A percentile compares a stretch with the other conserved stretches of the same genome.
phyloP scores from a whole-genome alignment of 2,888 invertebrate species.

The Acanthoscelides obtectus region DNA sequence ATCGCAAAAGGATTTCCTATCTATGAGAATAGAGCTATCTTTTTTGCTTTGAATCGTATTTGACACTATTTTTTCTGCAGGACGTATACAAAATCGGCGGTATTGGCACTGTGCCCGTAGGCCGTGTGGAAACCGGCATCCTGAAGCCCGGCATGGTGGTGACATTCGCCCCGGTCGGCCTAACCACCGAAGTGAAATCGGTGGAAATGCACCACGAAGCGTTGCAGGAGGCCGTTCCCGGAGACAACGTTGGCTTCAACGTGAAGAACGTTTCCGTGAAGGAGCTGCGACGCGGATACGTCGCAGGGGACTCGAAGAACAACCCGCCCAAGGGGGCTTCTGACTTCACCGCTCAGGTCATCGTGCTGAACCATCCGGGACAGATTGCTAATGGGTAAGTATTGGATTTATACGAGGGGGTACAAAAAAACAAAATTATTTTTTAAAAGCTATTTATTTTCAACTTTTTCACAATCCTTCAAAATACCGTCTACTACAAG shows the following conservation, averaged over 20 bases:
- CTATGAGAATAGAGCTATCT: too few species aligned
- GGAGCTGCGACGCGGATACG: conserved; percentile 95
- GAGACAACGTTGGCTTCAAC: conserved; percentile 99
- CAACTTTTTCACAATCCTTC: too few species aligned
- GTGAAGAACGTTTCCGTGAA: conserved; percentile 99
- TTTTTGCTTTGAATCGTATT: too few species aligned
- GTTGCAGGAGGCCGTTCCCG: conserved; percentile 88
- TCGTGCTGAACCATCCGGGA: conserved; percentile 97
- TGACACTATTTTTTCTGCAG: conserved; percentile 46
- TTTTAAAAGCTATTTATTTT: too few species aligned
- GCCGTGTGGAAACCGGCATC: conserved; percentile 95
- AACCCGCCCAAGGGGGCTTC: conserved; percentile 88
- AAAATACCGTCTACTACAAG: too few species aligned
- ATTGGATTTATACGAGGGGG: too few species aligned
- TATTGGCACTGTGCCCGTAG: conserved; percentile 98
- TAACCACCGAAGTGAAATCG: conserved; percentile 97
- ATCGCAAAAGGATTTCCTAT: too few species aligned
- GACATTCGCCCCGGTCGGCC: conserved; percentile 90
- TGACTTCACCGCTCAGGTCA: conserved; percentile 93
- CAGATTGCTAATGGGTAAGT: conserved; percentile 85
- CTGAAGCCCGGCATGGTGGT: conserved; percentile 95
- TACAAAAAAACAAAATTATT: too few species aligned
- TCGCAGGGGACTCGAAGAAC: conserved; percentile 95
- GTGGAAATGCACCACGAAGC: conserved; percentile 99
- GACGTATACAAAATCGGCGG: conserved; percentile 99